phyloP scores from a whole-genome alignment of 2,888 invertebrate species.

The Ophion costatus region DNA sequence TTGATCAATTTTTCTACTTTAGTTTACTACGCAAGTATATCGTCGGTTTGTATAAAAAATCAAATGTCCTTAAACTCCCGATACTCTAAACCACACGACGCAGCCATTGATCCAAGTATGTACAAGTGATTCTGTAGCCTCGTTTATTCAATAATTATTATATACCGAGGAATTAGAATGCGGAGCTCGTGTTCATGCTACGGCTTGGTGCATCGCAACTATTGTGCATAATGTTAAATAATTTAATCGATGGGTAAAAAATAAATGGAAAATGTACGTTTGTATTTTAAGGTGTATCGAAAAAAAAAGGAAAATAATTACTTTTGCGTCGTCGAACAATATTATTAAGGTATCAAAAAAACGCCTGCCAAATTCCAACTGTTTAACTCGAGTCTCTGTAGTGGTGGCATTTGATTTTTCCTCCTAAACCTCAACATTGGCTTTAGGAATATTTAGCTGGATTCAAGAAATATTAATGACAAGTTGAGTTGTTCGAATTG shows the following conservation, averaged over 20 bases:
- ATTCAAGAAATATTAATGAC: too few relatives aligned
- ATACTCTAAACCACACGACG: background rate
- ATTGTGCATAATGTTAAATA: conserved; percentile 38
- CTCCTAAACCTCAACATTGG: too few relatives aligned
- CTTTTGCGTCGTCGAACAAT: background rate
- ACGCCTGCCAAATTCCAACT: background rate
- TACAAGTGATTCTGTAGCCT: background rate
- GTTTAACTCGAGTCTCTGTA: too few relatives aligned
- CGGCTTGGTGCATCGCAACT: conserved; percentile 50
- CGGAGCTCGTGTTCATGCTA: conserved; percentile 46
- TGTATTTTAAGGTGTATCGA: background rate
- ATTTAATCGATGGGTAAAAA: conserved; percentile 8
- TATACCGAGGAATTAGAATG: conserved; percentile 25
- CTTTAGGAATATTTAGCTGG: too few relatives aligned
- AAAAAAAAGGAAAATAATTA: background rate
- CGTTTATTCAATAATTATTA: background rate
- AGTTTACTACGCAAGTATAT: too few relatives aligned
- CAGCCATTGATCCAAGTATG: background rate
- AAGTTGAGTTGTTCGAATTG: too few relatives aligned
- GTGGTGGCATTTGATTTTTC: too few relatives aligned
- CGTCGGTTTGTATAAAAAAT: background rate
- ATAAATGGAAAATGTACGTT: background rate
- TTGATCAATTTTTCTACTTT: too few relatives aligned
- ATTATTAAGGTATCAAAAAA: background rate
- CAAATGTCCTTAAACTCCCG: background rate